Evolutionary conservation across 2,888 invertebrate species (phyloP), one percentile per base, ranked within the genome.

Genomic region (Sussaba pulchella): DNA sequence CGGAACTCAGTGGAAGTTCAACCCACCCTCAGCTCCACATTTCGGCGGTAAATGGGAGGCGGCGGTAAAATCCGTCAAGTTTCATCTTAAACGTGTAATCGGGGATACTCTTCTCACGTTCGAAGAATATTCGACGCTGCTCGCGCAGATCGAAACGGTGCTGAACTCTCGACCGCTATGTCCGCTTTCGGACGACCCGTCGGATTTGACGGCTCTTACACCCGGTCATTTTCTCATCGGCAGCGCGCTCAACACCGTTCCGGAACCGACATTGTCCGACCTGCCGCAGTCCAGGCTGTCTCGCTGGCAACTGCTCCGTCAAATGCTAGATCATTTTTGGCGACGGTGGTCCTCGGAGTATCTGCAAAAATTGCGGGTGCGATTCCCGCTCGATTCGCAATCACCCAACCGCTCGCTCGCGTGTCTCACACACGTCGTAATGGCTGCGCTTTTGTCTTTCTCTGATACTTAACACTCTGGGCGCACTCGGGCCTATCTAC

Each of bases 1-100:
- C 31, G 83, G 82, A 17, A 85, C 86, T 31, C 10, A 64, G 4
- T 87, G 87, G 87, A 83, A 88, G 36, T 92, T 91, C 66, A 88
- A 84, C 17, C 89, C 90, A 3, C 88, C 90, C 4, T 76, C 77
- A 24, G 84, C 88, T 8, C 89, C 90, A 2, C 88, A 91, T 61
- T 88, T 89, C 52, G 89, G 91, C 1, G 90, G 90, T 1, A 66
- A 90, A 2, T 91, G 89, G 88, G 90, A 92, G 74, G 87, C 89
- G 0, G 87, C 86, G 2, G 88, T 92, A 0, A 89, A 90, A 59
- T 87, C 87, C 0, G 79, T 86, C 0, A 92, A 91, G 79, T 84
- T 80, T 73, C 89, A 90, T 74, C 61, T 91, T 0, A 82, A 82
- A 17, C 74, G 88, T 19, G 81, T 88, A 0, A 59, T 90, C 3